These are phyloP conservation scores for Heteronetta atricapilla DNA, from an alignment of 2,113 vertebrate species.

Conservation along the genomic window DNA sequence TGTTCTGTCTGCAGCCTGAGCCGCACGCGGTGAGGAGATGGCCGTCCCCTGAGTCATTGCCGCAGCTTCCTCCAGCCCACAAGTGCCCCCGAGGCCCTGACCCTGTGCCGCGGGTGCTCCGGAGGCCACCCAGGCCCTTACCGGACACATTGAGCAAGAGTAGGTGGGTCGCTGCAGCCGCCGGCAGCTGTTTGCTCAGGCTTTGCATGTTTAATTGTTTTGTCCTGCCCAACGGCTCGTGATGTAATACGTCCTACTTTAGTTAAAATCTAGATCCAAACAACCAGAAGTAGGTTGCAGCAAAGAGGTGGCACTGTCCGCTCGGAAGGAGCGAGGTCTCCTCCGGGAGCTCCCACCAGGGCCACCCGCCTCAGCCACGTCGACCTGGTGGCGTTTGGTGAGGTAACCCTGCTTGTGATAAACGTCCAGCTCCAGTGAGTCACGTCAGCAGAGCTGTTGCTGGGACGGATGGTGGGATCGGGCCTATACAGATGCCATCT, in stretches of 20 bases:
- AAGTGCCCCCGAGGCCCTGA: background rate
- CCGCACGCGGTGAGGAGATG: background rate
- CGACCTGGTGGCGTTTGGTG: background rate
- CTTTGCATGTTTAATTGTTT: background rate
- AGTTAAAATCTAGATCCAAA: background rate
- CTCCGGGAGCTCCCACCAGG: background rate
- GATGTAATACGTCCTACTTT: background rate
- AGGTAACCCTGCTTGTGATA: background rate
- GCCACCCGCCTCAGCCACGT: fast-evolving
- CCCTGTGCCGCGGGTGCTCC: background rate
- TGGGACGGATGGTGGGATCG: fast-evolving
- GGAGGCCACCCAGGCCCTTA: background rate
- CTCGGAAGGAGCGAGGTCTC: background rate
- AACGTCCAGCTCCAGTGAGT: fast-evolving
- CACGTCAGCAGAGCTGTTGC: background rate
- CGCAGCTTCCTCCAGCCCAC: background rate
- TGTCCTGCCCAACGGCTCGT: background rate
- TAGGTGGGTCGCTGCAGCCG: conserved; percentile 18
- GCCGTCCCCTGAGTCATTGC: background rate
- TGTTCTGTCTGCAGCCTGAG: background rate
- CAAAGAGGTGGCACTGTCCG: background rate
- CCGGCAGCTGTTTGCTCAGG: background rate
- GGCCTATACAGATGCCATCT: fast-evolving
- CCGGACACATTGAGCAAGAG: conserved; percentile 54
- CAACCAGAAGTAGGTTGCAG: background rate